Evolutionary conservation across 1,140 invertebrate genomes (phyloP).

Genomic region (Drosophila pachea): DNA sequence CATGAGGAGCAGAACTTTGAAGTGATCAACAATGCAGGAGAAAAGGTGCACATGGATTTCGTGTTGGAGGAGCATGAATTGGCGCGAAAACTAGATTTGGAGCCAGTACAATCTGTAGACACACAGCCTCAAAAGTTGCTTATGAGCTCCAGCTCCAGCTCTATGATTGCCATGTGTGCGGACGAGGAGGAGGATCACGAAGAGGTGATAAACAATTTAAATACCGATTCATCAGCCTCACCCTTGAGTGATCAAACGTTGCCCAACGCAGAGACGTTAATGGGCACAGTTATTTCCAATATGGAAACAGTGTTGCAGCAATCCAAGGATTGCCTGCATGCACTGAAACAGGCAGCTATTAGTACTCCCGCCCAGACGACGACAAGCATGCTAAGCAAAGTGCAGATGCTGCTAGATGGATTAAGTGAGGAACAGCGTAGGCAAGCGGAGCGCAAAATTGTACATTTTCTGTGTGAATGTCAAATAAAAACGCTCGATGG

Average conservation of each 20-base stretch:
- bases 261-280: slow-evolving; percentile 49
- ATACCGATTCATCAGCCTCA: slow-evolving; percentile 6
- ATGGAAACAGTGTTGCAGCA: slow-evolving; percentile 70
- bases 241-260: not conserved
- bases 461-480: slow-evolving; percentile 72
- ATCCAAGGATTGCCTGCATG: slow-evolving; percentile 59
- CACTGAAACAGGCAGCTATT: slow-evolving; percentile 43
- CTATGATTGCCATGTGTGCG: slow-evolving; percentile 21
- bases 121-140: not conserved
- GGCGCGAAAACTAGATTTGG: not conserved
- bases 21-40: slow-evolving; percentile 43
- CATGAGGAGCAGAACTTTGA: slow-evolving; percentile 49
- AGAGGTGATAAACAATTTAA: not conserved
- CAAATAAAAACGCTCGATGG: slow-evolving; percentile 70
- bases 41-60: slow-evolving; percentile 17
- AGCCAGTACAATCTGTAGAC: slow-evolving; percentile 11
- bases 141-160: slow-evolving; percentile 41
- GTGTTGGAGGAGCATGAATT: slow-evolving; percentile 14
- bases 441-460: slow-evolving; percentile 64
- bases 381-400: slow-evolving; percentile 52
- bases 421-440: slow-evolving; percentile 39
- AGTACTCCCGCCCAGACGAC: slow-evolving; percentile 2
- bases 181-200: not conserved
- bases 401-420: slow-evolving; percentile 65
- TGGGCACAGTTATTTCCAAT: slow-evolving; percentile 59